Evolutionary conservation across 2,888 invertebrate genomes (phyloP).

Genomic region (Gerosis bhagava): DNA sequence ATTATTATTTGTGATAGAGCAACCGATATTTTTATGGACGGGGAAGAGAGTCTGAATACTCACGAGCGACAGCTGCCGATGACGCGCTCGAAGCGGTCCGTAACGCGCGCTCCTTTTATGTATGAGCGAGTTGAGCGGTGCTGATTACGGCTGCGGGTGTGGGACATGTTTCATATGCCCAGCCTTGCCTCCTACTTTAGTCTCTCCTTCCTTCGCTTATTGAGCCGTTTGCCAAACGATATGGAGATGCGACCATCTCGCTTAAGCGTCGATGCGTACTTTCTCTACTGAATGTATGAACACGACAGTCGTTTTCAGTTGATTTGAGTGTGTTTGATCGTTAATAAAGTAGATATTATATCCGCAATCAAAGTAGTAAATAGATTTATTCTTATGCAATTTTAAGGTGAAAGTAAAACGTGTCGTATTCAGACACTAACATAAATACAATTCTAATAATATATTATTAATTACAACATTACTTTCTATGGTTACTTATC

Average conservation of each 20-base stretch:
- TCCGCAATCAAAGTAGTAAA: no score
- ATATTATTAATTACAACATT: no score
- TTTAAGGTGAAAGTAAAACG: no score
- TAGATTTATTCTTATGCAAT: no score
- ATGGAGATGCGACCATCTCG: constrained; percentile 16
- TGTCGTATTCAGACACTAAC: no score
- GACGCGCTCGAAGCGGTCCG: constrained; percentile 60
- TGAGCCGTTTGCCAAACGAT: constrained; percentile 46
- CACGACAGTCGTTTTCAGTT: no score
- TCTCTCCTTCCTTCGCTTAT: constrained; percentile 56
- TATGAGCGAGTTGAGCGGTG: constrained; percentile 70
- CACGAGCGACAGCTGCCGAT: constrained; percentile 63
- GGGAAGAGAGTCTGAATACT: constrained; percentile 46
- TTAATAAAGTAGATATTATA: no score
- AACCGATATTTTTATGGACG: constrained; percentile 53
- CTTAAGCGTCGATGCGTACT: constrained; percentile 8
- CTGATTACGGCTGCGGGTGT: constrained; percentile 66
- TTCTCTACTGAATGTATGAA: constrained; percentile 5
- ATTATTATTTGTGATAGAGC: constrained; percentile 5
- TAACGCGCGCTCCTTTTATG: constrained; percentile 70
- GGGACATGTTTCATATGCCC: constrained; percentile 66
- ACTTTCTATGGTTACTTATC: no score
- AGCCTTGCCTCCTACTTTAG: constrained; percentile 53
- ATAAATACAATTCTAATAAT: no score
- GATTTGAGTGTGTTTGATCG: no score